Evolutionary conservation across 2,113 vertebrate species (phyloP).

Genomic region (Paralichthys olivaceus): DNA sequence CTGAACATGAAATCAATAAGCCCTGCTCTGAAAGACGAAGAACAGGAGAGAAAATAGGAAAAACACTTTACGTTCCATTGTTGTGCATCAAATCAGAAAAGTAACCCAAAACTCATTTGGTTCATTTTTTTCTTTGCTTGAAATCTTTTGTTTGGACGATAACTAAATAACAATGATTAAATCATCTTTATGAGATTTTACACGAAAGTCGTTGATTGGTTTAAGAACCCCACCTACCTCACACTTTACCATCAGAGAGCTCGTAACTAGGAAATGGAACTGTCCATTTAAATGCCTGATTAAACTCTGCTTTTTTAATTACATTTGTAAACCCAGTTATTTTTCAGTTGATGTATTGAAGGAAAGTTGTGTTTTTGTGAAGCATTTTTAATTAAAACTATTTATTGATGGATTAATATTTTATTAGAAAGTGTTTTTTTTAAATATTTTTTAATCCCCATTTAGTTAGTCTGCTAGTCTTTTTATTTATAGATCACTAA

Average conservation of each 20-base stretch:
- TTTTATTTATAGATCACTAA: no score
- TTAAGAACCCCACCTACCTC: not conserved
- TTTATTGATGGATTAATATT: no score
- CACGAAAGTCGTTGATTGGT: not conserved
- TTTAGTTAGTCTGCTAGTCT: no score
- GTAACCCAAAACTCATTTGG: not conserved
- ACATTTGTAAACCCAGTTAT: not conserved
- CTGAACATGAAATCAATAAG: no score
- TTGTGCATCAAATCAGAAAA: no score
- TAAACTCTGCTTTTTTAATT: not conserved
- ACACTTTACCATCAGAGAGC: no score
- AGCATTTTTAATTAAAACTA: not conserved
- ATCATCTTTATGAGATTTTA: no score
- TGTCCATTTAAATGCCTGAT: not conserved
- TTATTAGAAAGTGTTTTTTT: no score
- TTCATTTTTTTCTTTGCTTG: not conserved
- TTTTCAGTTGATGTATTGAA: no score
- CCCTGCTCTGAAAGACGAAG: not conserved
- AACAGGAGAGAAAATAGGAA: not conserved
- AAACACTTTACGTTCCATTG: not conserved
- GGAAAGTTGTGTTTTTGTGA: not conserved
- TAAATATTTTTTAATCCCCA: no score
- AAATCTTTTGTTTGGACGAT: not conserved
- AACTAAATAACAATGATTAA: not conserved
- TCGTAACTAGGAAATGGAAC: not conserved